phyloP scores from a whole-genome alignment of 2,113 vertebrate genomes.

The Macroglossus sobrinus region DNA sequence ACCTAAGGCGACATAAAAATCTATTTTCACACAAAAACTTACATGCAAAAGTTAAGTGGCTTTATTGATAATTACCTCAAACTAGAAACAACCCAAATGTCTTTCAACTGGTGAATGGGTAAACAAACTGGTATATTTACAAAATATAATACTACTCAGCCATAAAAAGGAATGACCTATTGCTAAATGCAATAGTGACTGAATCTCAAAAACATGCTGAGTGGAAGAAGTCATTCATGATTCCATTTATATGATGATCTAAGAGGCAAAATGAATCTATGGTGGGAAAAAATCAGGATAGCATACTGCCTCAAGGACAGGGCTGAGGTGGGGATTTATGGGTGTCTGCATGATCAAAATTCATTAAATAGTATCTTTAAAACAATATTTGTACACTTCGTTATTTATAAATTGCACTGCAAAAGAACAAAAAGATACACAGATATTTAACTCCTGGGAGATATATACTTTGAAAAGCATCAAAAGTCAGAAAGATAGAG shows the following conservation, averaged over 20 bases:
- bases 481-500: not conserved
- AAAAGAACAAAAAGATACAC: not conserved
- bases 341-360: not conserved
- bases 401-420: not conserved
- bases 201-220: not conserved
- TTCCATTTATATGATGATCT: not conserved
- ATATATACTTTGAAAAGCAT: not conserved
- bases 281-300: not conserved
- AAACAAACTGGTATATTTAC: not conserved
- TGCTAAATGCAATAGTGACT: not conserved
- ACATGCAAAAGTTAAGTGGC: not conserved
- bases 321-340: not conserved
- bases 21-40: not conserved
- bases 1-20: not conserved
- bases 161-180: not conserved
- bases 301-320: not conserved
- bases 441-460: not conserved
- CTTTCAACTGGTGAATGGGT: not conserved
- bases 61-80: not conserved
- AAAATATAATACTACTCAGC: not conserved
- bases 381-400: not conserved
- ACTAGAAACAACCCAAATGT: not conserved
- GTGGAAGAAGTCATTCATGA: not conserved
- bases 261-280: not conserved
- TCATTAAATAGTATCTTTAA: not conserved